These are phyloP conservation scores for Orthosia cruda DNA, from an alignment of 2,888 invertebrate species.

Conservation along the genomic window DNA sequence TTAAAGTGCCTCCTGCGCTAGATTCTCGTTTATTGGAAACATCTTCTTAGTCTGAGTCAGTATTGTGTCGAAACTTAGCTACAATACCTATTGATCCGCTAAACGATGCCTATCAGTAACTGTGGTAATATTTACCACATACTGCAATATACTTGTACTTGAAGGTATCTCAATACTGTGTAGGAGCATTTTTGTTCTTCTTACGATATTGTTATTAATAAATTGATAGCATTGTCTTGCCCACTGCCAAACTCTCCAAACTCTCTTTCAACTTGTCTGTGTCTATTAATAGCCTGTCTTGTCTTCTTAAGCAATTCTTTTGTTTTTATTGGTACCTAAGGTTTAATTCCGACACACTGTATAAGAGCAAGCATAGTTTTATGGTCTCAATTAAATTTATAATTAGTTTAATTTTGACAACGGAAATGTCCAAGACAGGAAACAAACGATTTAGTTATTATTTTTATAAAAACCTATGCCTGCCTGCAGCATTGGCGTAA, in stretches of 20 bases:
- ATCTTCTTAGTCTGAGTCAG: constrained; percentile 54
- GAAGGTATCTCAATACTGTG: neutral
- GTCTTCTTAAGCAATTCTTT: neutral
- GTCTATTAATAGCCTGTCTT: too few species aligned
- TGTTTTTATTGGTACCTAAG: neutral
- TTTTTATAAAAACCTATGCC: neutral
- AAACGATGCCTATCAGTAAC: constrained; percentile 60
- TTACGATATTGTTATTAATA: too few species aligned
- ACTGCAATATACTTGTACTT: neutral
- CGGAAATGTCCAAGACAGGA: constrained; percentile 19
- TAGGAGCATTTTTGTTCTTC: neutral
- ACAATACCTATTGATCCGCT: constrained; percentile 47
- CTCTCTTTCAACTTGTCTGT: too few species aligned
- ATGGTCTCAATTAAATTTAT: neutral
- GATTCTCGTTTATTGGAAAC: constrained; percentile 32
- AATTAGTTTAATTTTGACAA: neutral
- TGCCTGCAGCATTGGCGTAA: neutral
- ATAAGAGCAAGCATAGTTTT: neutral
- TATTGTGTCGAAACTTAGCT: constrained; percentile 47
- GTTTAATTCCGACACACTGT: neutral
- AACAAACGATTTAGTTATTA: neutral
- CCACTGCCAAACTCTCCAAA: too few species aligned
- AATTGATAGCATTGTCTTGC: too few species aligned
- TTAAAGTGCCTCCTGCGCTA: constrained; percentile 38
- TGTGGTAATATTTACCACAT: constrained; percentile 54